These are phyloP conservation scores for Sapajus apella DNA, from an alignment of 2,113 vertebrate species.

Conservation along the genomic window DNA sequence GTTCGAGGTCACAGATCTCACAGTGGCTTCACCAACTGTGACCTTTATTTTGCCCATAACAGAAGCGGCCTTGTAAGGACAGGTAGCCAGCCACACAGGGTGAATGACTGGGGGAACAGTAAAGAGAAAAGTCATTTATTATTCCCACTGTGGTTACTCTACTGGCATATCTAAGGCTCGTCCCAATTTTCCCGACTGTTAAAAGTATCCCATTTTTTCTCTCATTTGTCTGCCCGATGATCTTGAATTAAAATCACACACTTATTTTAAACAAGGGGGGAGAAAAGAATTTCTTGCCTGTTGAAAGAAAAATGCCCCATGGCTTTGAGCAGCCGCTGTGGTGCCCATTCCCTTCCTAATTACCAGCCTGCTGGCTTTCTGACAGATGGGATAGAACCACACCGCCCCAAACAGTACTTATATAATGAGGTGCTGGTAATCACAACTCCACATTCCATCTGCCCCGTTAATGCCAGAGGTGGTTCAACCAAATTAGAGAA, in stretches of 20 bases:
- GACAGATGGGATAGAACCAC: slow-evolving; percentile 59
- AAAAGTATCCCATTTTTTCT: slow-evolving; percentile 27
- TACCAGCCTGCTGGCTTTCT: slow-evolving; percentile 52
- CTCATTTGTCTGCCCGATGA: slow-evolving; percentile 36
- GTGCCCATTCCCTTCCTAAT: slow-evolving; percentile 33
- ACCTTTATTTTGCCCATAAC: slow-evolving; percentile 50
- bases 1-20: background rate
- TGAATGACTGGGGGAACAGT: background rate
- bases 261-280: background rate
- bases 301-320: background rate
- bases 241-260: slow-evolving; percentile 54
- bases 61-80: background rate
- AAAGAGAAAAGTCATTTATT: slow-evolving; percentile 31
- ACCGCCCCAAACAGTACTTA: background rate
- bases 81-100: background rate
- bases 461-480: slow-evolving; percentile 61
- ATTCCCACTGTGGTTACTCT: slow-evolving; percentile 9
- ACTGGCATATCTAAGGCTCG: background rate
- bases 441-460: slow-evolving; percentile 66
- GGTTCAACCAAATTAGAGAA: slow-evolving; percentile 64
- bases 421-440: slow-evolving; percentile 72
- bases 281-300: background rate
- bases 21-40: background rate
- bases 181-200: background rate
- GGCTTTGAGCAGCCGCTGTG: background rate